Evolutionary conservation across 2,888 invertebrate genomes (phyloP).

Genomic region (Campoplex capitator): DNA sequence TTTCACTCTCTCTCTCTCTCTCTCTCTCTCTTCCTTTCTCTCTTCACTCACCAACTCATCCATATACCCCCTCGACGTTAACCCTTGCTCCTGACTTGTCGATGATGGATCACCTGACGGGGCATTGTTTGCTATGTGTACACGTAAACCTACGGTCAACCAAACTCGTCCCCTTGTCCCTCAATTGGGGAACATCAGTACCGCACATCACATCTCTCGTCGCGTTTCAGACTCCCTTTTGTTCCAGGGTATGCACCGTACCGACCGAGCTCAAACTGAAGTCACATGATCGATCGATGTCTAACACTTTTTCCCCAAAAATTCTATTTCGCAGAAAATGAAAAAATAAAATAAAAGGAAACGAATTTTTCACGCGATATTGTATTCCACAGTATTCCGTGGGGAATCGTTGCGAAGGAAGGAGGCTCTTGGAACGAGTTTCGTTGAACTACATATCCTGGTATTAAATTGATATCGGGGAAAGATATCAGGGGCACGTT

Average conservation of each 20-base stretch:
- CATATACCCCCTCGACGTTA: constrained; percentile 73
- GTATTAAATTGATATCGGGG: constrained; percentile 77
- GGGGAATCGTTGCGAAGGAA: neutral
- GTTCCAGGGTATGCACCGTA: constrained; percentile 53
- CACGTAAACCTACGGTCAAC: constrained; percentile 73
- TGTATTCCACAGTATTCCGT: neutral
- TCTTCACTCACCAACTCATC: constrained; percentile 23
- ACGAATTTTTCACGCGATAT: constrained; percentile 10
- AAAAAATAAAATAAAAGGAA: constrained; percentile 11
- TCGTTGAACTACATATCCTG: constrained; percentile 26
- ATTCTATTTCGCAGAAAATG: constrained; percentile 8
- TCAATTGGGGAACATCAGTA: constrained; percentile 54
- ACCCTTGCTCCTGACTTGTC: constrained; percentile 76
- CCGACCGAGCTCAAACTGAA: constrained; percentile 38
- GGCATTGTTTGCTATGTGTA: constrained; percentile 72
- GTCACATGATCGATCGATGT: constrained; percentile 73
- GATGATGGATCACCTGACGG: constrained; percentile 79
- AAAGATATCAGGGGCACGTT: constrained; percentile 77
- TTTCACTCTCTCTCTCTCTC: constrained; percentile 21
- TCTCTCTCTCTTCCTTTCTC: constrained; percentile 19
- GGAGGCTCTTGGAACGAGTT: constrained; percentile 28
- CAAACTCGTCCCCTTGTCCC: constrained; percentile 67
- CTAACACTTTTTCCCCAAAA: constrained; percentile 56
- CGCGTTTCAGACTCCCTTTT: constrained; percentile 69
- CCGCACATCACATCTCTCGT: constrained; percentile 54